phyloP scores from a whole-genome alignment of 2,888 invertebrate species.

The Horisme vitalbata region DNA sequence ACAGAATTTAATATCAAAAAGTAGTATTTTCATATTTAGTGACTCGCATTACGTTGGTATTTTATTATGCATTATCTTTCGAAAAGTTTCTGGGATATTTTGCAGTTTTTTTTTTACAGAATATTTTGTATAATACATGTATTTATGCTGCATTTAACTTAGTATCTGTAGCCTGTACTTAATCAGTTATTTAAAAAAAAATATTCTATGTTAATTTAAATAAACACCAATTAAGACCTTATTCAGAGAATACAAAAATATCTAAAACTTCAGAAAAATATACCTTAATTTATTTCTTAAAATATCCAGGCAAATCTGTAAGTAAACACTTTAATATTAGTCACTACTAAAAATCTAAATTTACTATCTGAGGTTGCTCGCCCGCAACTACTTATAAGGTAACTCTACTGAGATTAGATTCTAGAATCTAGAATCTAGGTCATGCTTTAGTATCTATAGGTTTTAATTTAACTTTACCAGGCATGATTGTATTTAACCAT shows the following conservation, averaged over 20 bases:
- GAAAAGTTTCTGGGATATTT: too few relatives aligned
- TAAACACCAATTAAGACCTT: too few relatives aligned
- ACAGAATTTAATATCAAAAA: too few relatives aligned
- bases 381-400: constrained; percentile 52
- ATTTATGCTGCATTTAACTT: too few relatives aligned
- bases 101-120: too few relatives aligned
- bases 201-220: too few relatives aligned
- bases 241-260: background rate
- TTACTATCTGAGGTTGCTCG: constrained; percentile 53
- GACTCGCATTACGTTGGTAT: too few relatives aligned
- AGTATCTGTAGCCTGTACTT: too few relatives aligned
- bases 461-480: constrained; percentile 6
- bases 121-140: too few relatives aligned
- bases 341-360: constrained; percentile 25
- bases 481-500: constrained; percentile 10
- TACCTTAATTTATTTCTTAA: constrained; percentile 27
- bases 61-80: too few relatives aligned
- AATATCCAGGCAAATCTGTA: constrained; percentile 31
- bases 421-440: constrained; percentile 51
- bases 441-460: constrained; percentile 57
- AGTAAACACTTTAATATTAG: constrained; percentile 31
- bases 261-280: constrained; percentile 18
- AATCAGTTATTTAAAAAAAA: too few relatives aligned
- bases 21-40: too few relatives aligned
- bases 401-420: constrained; percentile 38